Evolutionary conservation across 2,888 invertebrate genomes (phyloP).

Genomic region (Acleris literana): DNA sequence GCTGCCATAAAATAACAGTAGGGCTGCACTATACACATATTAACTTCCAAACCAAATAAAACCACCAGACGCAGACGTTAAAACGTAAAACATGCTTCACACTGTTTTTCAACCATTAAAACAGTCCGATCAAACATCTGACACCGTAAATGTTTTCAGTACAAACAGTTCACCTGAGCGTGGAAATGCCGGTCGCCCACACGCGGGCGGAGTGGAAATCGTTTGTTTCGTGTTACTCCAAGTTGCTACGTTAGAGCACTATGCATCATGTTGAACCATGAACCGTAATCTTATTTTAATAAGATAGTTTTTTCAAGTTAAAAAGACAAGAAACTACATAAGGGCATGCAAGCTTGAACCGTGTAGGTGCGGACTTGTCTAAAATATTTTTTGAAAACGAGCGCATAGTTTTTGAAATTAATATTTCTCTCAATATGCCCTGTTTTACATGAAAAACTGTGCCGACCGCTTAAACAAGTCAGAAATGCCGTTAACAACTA

Average conservation of each 20-base stretch:
- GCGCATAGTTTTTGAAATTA: no score
- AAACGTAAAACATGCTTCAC: conserved; percentile 28
- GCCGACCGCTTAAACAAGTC: not conserved
- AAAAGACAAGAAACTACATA: not conserved
- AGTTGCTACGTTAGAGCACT: conserved; percentile 47
- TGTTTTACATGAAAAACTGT: conserved; percentile 2
- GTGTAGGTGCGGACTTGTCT: no score
- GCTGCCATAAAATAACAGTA: not conserved
- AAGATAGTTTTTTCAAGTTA: not conserved
- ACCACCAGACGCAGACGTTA: conserved; percentile 21
- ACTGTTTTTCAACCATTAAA: conserved; percentile 70
- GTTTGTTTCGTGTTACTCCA: conserved; percentile 56
- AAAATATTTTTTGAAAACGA: no score
- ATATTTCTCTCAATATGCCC: not conserved
- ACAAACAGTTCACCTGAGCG: conserved; percentile 59
- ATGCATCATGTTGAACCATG: not conserved
- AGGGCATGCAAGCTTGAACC: conserved; percentile 41
- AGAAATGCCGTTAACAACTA: conserved; percentile 3
- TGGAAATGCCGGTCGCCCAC: conserved; percentile 47
- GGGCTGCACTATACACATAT: not conserved
- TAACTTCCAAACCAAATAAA: conserved; percentile 26
- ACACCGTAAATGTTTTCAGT: conserved; percentile 72
- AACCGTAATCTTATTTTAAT: not conserved
- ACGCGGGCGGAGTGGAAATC: conserved; percentile 60
- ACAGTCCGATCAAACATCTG: conserved; percentile 66